phyloP scores from a whole-genome alignment of 2,797 vertebrate genomes.

The Lutjanus campechanus region DNA sequence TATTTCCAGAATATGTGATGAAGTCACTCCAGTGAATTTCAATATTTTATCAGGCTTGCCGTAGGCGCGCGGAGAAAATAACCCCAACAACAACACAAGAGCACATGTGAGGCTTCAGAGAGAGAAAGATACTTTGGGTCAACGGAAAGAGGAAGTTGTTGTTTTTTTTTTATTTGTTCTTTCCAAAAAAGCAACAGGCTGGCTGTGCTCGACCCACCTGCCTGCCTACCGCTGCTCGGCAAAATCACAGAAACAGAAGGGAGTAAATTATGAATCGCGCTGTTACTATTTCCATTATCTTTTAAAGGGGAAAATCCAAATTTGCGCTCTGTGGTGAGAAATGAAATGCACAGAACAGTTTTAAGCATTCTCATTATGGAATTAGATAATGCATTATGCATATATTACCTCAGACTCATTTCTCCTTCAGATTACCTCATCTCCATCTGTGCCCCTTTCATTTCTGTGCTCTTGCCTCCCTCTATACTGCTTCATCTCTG shows the following conservation, averaged over 20 bases:
- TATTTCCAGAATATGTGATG: slow-evolving; percentile 76
- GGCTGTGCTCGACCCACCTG: slow-evolving; percentile 5
- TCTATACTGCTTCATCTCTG: slow-evolving; percentile 24
- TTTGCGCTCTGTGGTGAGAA: slow-evolving; percentile 15
- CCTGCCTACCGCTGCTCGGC: neutral
- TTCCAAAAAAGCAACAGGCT: slow-evolving; percentile 54
- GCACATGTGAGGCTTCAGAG: slow-evolving; percentile 19
- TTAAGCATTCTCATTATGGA: slow-evolving; percentile 34
- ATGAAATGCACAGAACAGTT: slow-evolving; percentile 29
- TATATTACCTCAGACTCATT: slow-evolving; percentile 66
- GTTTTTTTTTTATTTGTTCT: slow-evolving; percentile 35
- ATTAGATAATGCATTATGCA: slow-evolving; percentile 71
- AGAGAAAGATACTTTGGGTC: neutral
- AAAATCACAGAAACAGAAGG: neutral
- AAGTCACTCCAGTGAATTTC: slow-evolving; percentile 71
- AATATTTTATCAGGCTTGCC: slow-evolving; percentile 77
- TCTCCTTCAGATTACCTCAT: slow-evolving; percentile 73
- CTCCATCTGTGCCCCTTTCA: slow-evolving; percentile 66
- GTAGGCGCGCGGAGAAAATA: slow-evolving; percentile 57
- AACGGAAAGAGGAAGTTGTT: slow-evolving; percentile 26
- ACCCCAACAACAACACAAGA: slow-evolving; percentile 49
- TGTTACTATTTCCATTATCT: slow-evolving; percentile 24
- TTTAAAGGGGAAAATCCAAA: slow-evolving; percentile 28
- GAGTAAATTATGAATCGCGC: slow-evolving; percentile 44
- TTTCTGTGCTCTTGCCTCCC: slow-evolving; percentile 39